phyloP scores from a whole-genome alignment of 2,888 invertebrate genomes.

The Drosophila rubida region DNA sequence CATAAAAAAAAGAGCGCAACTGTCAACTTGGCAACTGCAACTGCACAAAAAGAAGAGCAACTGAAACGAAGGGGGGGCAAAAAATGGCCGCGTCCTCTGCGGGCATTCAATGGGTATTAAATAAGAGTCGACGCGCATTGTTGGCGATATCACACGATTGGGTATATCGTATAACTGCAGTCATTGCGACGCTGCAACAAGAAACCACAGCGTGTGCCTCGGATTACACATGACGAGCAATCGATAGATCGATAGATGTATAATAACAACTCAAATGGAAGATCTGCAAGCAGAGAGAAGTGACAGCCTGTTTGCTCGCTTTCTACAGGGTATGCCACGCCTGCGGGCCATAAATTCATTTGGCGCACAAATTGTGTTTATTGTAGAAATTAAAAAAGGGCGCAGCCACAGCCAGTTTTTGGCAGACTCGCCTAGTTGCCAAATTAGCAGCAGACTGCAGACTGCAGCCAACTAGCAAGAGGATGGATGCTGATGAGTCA shows the following conservation, averaged over 20 bases:
- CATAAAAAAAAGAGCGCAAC: conserved; percentile 60
- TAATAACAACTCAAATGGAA: too few species aligned
- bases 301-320: too few species aligned
- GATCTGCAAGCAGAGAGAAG: too few species aligned
- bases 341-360: not conserved
- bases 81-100: conserved; percentile 52
- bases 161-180: conserved; percentile 31
- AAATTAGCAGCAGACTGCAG: conserved; percentile 73
- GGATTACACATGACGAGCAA: not conserved
- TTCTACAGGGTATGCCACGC: conserved; percentile 1
- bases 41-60: not conserved
- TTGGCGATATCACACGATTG: conserved; percentile 1
- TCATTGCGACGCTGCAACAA: not conserved
- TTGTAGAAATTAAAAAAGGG: conserved; percentile 29
- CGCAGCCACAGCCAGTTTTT: conserved; percentile 22
- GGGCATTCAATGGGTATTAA: conserved; percentile 39
- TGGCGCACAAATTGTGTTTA: conserved; percentile 26
- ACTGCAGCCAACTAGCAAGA: conserved; percentile 45
- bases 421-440: conserved; percentile 53
- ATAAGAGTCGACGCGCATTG: conserved; percentile 1
- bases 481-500: conserved; percentile 59
- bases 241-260: too few species aligned
- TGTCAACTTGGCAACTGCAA: conserved; percentile 65
- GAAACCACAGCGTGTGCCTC: not conserved
- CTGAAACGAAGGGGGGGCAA: not conserved